Base-by-base conservation (phyloP, 2,797 vertebrate genomes). In the Lepilemur septentrionalis region DNA sequence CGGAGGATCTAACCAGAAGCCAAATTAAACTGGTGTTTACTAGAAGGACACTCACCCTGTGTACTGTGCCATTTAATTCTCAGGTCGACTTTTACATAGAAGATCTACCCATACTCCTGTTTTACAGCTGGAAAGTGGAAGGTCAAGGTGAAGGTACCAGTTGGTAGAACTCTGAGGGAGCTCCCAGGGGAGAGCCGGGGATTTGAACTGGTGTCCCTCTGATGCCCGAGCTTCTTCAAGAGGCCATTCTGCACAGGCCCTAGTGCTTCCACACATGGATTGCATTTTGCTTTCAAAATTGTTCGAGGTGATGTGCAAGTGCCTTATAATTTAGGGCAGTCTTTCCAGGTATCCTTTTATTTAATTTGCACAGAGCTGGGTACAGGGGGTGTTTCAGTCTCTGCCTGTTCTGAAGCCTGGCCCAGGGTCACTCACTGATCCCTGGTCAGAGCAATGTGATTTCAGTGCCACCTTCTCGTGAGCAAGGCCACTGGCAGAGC, bases 381-480 rank as follows among this genome's bases (percentile, higher is more conserved):
- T 46, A 4, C 23, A 23, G 11, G 5, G 10, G 25, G 28, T 30
- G 25, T 48, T 89, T 65, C 8, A 6, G 43, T 48, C 15, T 41
- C 35, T 35, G 35, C 17, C 8, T 18, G 7, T 11, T 63, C 46
- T 70, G 57, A 76, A 89, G 38, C 52, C 70, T 78, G 25, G 32
- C 79, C 55, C 25, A 4, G 14, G 22, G 50, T 82, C 86, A 23
- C 69, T 78, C 0, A 0, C 72, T 67, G 57, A 35, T 1, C 7
- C 65, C 59, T 82, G 14, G 18, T 5, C 61, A 38, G 12, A 38
- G 22, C 18, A 5, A 25, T 14, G 41, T 38, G 63, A 69, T 38
- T 1, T 67, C 0, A 3, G 1, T 22, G 35, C 52, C 15, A 23
- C 52, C n/a, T 67, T 5, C 6, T 46, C 0, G 0, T 38, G 38